Evolutionary conservation across 2,888 invertebrate genomes (phyloP), one percentile per base, ranked within the genome.

Genomic region (Bruchidius siliquastri): DNA sequence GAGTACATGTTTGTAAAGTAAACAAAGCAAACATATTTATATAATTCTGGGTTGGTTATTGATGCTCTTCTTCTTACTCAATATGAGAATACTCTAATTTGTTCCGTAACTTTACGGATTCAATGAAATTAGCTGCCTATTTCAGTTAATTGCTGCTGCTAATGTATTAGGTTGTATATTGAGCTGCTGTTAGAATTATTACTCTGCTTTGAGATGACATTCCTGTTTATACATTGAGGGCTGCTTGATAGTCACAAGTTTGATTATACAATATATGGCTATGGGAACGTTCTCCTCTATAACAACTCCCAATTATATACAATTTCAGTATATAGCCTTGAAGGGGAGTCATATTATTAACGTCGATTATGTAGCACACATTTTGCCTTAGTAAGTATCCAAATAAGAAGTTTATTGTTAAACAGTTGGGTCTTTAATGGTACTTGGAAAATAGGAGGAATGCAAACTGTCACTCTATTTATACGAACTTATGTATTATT

Each of bases 41-140:
- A n/a, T n/a, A n/a, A n/a, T n/a, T n/a, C n/a, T n/a, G n/a, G n/a
- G n/a, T n/a, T n/a, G n/a, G 26, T 26, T 8, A 26, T 26, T 26
- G 26, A 4, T 26, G 26, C 26, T n/a, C 26, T 26, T 26, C 49
- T 13, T 1, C 49, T 49, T 49, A 1, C 13, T 13, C 6, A 49
- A 1, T 49, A 18, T 4, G 13, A 8, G 49, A 13, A 49, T 13
- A 49, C 18, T 49, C 49, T 13, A 30, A 30, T 30, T 13, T 49
- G 18, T 49, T 13, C 1, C 49, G 18, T 49, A 49, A 18, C 49
- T 13, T 13, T 1, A 49, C 68, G 68, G 71, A 73, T 22, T 73
- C 73, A 71, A 73, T 73, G 68, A 73, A 73, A 73, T 73, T 68
- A 71, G 71, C 69, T 21, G 71, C 68, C 66, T 71, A 68, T 71